phyloP scores from a whole-genome alignment of 2,888 invertebrate species.

The Heterodera filipjevi region DNA sequence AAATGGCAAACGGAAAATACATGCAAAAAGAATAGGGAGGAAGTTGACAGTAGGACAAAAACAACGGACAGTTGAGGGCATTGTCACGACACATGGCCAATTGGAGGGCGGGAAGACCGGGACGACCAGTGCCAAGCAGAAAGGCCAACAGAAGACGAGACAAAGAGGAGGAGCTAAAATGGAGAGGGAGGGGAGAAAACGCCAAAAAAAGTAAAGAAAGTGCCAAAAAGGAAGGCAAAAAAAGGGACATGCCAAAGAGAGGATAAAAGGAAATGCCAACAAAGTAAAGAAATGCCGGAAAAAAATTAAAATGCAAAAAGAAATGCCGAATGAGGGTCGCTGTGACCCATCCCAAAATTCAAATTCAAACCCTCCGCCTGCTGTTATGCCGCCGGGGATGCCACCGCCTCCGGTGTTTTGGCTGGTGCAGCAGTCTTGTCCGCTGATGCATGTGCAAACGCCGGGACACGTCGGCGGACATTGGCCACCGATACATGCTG shows the following conservation, averaged over 20 bases:
- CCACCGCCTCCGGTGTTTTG: slow-evolving; percentile 1
- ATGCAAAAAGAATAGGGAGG: slow-evolving; percentile 19
- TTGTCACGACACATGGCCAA: slow-evolving; percentile 29
- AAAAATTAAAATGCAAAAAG: too few species aligned
- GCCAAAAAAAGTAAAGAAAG: not conserved
- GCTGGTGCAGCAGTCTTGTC: slow-evolving; percentile 9
- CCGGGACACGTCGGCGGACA: slow-evolving; percentile 20
- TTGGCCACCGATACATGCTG: slow-evolving; percentile 21
- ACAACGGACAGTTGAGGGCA: slow-evolving; percentile 30
- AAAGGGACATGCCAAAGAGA: too few species aligned
- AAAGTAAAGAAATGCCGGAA: too few species aligned
- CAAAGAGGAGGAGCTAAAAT: not conserved
- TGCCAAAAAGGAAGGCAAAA: not conserved
- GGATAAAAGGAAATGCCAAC: too few species aligned
- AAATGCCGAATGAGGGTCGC: too few species aligned
- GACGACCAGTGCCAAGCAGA: not conserved
- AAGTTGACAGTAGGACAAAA: slow-evolving; percentile 18
- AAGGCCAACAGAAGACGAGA: slow-evolving; percentile 22
- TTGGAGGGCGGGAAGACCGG: slow-evolving; percentile 11
- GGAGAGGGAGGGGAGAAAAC: not conserved
- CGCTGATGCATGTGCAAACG: slow-evolving; percentile 21
- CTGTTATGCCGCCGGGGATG: not conserved
- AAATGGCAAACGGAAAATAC: not conserved
- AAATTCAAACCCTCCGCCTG: not conserved
- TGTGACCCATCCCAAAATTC: not conserved